Percentiles rank a stretch among this genome's conserved stretches.
Evolutionary conservation across 2,797 vertebrate species (phyloP).

Genomic region (Fratercula arctica): DNA sequence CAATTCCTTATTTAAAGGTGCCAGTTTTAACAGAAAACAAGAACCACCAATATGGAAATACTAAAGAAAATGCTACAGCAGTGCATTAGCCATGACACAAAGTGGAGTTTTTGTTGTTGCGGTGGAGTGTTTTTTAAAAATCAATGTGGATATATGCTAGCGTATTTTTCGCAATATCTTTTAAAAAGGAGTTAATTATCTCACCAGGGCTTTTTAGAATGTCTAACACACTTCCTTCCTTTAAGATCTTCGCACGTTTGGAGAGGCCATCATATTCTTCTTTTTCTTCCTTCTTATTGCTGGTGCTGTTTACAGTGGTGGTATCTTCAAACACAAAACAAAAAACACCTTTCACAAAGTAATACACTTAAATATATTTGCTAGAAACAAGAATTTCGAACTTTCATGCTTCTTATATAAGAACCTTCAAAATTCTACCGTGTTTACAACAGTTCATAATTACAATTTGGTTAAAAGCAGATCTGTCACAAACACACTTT

Average conservation of each 20-base stretch:
- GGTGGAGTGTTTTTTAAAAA: not conserved
- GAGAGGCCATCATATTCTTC: constrained; percentile 85
- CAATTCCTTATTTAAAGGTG: not conserved
- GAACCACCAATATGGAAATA: not conserved
- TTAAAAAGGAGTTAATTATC: constrained; percentile 7
- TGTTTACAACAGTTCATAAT: not conserved
- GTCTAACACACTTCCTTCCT: constrained; percentile 95
- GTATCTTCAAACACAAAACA: constrained; percentile 46
- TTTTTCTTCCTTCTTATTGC: constrained; percentile 74
- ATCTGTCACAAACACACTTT: not conserved
- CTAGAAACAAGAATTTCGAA: not conserved
- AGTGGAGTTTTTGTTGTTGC: not conserved
- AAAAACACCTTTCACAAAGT: not conserved
- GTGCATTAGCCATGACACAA: not conserved
- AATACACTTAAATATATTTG: not conserved
- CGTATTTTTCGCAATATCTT: not conserved
- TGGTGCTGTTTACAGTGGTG: constrained; percentile 62
- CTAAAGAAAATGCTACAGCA: not conserved
- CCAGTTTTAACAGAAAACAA: not conserved
- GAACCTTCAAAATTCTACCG: not conserved
- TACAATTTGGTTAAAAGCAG: not conserved
- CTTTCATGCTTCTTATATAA: not conserved
- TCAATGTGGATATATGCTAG: not conserved
- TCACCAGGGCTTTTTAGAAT: constrained; percentile 91
- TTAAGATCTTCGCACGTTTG: constrained; percentile 88